Percentiles rank a stretch among this genome's conserved stretches.
phyloP scores from a whole-genome alignment of 2,113 vertebrate species.

The Emberiza fucata region DNA sequence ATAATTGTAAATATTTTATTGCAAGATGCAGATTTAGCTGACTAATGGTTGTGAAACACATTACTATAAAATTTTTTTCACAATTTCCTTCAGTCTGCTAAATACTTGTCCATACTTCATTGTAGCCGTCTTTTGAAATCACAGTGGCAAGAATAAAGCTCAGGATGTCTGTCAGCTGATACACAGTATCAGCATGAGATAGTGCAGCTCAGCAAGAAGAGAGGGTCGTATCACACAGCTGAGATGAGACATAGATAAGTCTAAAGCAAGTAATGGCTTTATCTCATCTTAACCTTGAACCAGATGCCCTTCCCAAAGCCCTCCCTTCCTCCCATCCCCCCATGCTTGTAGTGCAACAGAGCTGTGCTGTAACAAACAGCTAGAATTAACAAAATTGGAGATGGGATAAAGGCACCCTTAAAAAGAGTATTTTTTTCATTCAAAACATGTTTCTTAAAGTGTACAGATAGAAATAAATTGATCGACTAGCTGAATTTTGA shows the following conservation, averaged over 20 bases:
- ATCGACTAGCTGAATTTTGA: neutral
- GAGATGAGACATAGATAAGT: slow-evolving; percentile 28
- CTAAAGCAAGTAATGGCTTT: slow-evolving; percentile 36
- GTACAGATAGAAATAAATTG: slow-evolving; percentile 35
- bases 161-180: slow-evolving; percentile 28
- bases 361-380: neutral
- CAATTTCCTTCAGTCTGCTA: neutral
- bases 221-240: neutral
- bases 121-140: slow-evolving; percentile 4
- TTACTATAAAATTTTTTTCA: neutral
- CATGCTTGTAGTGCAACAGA: neutral
- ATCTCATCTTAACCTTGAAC: slow-evolving; percentile 50
- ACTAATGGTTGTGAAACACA: neutral
- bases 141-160: slow-evolving; percentile 13
- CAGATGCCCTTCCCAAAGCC: neutral
- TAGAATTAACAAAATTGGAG: neutral
- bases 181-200: slow-evolving; percentile 43
- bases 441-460: neutral
- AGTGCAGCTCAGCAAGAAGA: neutral
- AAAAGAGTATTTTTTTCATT: neutral
- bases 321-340: neutral
- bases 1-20: neutral
- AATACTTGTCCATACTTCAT: neutral
- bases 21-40: neutral
- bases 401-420: neutral